Conservation (phyloP, 2,888 invertebrate species). For the Drepana falcataria region DNA sequence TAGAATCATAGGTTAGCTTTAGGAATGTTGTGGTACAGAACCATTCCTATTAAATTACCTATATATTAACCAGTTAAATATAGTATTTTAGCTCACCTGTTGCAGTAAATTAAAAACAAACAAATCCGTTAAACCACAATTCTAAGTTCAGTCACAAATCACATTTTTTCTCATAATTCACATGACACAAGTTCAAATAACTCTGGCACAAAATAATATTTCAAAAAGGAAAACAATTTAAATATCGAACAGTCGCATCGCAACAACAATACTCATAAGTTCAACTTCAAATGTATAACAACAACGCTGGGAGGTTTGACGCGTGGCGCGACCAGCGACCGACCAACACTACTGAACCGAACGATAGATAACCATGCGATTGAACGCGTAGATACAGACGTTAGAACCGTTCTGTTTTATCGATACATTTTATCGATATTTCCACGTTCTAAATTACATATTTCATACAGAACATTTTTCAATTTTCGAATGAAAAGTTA, state of each 20-base stretch:
- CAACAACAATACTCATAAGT: background rate
- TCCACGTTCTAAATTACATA: background rate
- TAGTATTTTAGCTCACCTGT: background rate
- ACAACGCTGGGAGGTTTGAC: background rate
- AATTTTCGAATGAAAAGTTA: no score
- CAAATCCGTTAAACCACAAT: background rate
- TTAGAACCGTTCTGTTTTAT: background rate
- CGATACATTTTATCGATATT: background rate
- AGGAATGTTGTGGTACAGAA: no score
- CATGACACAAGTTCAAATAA: conserved; percentile 16
- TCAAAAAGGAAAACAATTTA: conserved; percentile 7
- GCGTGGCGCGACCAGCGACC: background rate
- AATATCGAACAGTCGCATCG: conserved; percentile 14
- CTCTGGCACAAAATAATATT: conserved; percentile 12
- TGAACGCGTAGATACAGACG: background rate
- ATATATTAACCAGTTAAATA: background rate
- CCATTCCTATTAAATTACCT: no score
- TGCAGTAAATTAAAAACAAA: background rate
- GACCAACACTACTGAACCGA: background rate
- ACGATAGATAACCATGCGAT: background rate
- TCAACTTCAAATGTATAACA: background rate
- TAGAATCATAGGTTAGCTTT: no score
- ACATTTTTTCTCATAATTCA: conserved; percentile 6
- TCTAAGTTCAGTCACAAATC: background rate
- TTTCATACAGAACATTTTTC: no score